phyloP scores from a whole-genome alignment of 2,888 invertebrate species.

The Mimachlamys varia region DNA sequence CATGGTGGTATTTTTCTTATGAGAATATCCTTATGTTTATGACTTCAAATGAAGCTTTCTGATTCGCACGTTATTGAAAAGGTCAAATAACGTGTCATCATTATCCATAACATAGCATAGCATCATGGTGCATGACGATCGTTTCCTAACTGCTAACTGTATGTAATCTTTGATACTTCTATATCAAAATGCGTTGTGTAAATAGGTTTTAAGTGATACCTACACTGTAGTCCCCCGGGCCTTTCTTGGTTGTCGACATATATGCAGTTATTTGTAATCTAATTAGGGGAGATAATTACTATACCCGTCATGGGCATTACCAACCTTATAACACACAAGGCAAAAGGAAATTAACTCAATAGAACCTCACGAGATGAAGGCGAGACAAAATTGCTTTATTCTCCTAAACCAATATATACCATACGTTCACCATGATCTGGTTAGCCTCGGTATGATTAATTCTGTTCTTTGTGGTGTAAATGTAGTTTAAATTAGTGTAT shows the following conservation, averaged over 20 bases:
- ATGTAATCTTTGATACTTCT: no score
- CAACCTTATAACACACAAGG: neutral
- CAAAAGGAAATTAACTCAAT: neutral
- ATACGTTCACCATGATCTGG: neutral
- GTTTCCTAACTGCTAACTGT: no score
- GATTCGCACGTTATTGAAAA: no score
- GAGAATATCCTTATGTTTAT: no score
- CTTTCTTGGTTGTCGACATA: neutral
- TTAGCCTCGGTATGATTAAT: neutral
- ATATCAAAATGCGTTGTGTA: neutral
- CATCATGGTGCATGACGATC: no score
- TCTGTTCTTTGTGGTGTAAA: neutral
- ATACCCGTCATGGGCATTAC: neutral
- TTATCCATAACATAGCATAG: no score
- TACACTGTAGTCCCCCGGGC: neutral
- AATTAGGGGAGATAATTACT: conserved; percentile 20
- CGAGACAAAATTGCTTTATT: neutral
- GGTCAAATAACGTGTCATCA: no score
- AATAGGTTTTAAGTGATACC: neutral
- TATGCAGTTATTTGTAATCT: neutral
- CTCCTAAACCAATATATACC: neutral
- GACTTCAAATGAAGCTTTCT: no score
- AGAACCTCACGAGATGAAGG: conserved; percentile 6
- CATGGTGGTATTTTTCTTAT: no score
- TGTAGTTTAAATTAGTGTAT: neutral